Conservation (phyloP, 2,113 vertebrate genomes). For the Atlantisia rogersi region DNA sequence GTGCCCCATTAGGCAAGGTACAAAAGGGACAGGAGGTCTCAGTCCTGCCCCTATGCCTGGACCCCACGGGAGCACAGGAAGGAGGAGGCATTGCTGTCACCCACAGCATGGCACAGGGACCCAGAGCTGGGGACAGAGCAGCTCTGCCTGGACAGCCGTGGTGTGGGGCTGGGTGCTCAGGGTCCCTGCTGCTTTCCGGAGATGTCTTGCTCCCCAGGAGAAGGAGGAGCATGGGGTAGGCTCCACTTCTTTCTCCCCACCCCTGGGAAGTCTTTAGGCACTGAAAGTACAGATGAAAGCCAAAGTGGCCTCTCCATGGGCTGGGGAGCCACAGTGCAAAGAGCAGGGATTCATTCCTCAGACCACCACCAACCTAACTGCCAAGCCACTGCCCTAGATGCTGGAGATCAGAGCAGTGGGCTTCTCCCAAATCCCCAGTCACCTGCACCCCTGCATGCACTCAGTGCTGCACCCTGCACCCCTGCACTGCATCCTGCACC, state of each 20-base stretch:
- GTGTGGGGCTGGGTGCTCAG: rapidly evolving
- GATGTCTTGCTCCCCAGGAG: background rate
- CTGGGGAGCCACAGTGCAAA: background rate
- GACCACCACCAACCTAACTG: background rate
- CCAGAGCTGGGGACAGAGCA: background rate
- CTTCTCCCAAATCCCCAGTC: background rate
- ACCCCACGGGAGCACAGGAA: background rate
- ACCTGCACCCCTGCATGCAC: background rate
- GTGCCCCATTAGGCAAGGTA: background rate
- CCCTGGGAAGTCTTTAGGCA: background rate
- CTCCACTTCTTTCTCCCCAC: background rate
- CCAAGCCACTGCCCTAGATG: background rate
- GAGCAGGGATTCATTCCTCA: background rate
- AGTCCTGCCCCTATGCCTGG: background rate
- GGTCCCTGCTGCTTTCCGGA: background rate
- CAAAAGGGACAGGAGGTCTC: background rate
- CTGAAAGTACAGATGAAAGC: background rate
- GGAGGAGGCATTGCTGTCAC: background rate
- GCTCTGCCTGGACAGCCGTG: background rate
- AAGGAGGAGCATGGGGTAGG: background rate
- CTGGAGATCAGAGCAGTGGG: background rate
- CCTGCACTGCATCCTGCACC: too few relatives aligned
- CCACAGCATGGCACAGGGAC: background rate
- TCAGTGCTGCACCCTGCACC: background rate
- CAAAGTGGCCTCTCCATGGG: background rate